Evolutionary conservation across 2,797 vertebrate genomes (phyloP).

Genomic region (Lagocephalus sceleratus): DNA sequence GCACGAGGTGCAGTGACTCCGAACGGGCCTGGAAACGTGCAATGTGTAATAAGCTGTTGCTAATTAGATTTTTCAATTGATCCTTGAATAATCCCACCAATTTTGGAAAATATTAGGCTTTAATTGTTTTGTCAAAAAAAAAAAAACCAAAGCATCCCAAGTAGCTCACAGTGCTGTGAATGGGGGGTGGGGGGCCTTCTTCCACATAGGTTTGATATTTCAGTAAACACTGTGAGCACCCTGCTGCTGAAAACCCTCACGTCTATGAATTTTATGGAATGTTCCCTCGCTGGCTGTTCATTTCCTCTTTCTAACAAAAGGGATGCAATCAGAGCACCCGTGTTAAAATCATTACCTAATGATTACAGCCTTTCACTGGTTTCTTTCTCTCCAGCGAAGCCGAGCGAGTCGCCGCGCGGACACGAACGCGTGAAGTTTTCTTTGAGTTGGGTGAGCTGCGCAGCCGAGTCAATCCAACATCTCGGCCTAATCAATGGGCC

Average conservation of each 20-base stretch:
- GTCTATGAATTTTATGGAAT: conserved; percentile 60
- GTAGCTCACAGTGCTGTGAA: conserved; percentile 8
- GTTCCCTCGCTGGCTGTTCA: conserved; percentile 66
- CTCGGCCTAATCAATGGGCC: conserved; percentile 22
- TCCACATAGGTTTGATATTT: conserved; percentile 24
- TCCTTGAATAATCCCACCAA: conserved; percentile 68
- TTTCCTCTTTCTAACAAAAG: conserved; percentile 63
- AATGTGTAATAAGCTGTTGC: conserved; percentile 76
- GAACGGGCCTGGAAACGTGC: conserved; percentile 73
- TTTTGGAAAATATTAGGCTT: conserved; percentile 66
- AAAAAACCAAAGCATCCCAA: conserved; percentile 41
- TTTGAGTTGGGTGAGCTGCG: conserved; percentile 22
- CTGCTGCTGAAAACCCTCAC: conserved; percentile 40
- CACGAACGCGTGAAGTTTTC: conserved; percentile 33
- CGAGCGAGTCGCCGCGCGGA: conserved; percentile 33
- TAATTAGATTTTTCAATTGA: conserved; percentile 79
- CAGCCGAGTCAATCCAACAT: conserved; percentile 26
- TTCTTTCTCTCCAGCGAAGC: conserved; percentile 39
- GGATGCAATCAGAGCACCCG: conserved; percentile 64
- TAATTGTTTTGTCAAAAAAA: conserved; percentile 60
- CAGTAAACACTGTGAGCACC: conserved; percentile 34
- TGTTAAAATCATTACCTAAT: conserved; percentile 74
- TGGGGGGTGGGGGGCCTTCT: conserved; percentile 15
- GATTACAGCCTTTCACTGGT: conserved; percentile 62
- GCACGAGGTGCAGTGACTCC: conserved; percentile 71